These are phyloP conservation scores for Zonitis immaculata DNA, from an alignment of 2,888 invertebrate species.

Conservation along the genomic window DNA sequence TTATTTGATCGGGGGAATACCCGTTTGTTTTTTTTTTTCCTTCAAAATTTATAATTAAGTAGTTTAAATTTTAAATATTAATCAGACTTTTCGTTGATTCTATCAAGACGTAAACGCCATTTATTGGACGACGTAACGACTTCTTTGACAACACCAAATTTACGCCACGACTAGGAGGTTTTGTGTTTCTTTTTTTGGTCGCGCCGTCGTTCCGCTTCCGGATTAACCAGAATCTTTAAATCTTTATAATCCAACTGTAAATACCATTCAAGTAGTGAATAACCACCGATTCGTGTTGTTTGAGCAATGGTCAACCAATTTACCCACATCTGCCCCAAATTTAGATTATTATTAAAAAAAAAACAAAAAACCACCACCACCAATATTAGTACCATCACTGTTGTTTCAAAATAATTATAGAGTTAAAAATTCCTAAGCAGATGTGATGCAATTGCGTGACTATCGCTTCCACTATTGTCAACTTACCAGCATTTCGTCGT, in stretches of 20 bases:
- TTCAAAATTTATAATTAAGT: not conserved
- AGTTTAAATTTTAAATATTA: constrained; percentile 25
- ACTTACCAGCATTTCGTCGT: constrained; percentile 86
- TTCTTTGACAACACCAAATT: not conserved
- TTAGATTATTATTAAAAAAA: not conserved
- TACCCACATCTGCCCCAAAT: constrained; percentile 43
- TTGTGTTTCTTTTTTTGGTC: constrained; percentile 66
- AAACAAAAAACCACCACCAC: constrained; percentile 1
- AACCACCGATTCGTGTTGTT: constrained; percentile 40
- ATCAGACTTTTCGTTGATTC: constrained; percentile 39
- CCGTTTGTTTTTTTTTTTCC: too few relatives aligned
- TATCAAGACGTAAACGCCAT: constrained; percentile 34
- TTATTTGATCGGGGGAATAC: too few relatives aligned
- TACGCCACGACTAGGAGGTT: constrained; percentile 57
- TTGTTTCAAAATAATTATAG: too few relatives aligned
- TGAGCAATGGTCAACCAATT: constrained; percentile 43
- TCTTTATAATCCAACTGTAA: constrained; percentile 65
- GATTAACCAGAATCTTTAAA: constrained; percentile 60
- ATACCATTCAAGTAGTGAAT: constrained; percentile 46
- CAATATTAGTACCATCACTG: not conserved
- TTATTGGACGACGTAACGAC: constrained; percentile 34
- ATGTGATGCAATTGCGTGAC: constrained; percentile 24
- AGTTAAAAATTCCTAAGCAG: too few relatives aligned
- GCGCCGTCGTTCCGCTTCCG: constrained; percentile 55
- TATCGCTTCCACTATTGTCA: constrained; percentile 26